These are phyloP conservation scores for Solenopsis fugax DNA, from an alignment of 1,140 invertebrate genomes.

Conservation along the genomic window DNA sequence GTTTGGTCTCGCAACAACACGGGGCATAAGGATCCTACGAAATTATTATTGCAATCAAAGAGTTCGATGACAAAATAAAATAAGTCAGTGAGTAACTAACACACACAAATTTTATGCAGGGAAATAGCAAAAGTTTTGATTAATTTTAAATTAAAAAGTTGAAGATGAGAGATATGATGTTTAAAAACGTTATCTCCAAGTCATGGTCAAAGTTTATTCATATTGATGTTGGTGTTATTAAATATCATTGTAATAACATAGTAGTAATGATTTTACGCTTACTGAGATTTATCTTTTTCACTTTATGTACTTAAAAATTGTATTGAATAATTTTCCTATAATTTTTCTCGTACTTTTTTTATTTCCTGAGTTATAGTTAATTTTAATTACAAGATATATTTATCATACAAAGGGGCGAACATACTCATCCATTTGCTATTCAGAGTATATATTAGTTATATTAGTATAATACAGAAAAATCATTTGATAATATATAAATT, in stretches of 20 bases:
- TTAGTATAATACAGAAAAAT: neutral
- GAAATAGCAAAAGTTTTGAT: neutral
- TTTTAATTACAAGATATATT: neutral
- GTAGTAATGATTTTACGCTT: too few relatives aligned
- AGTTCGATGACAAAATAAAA: neutral
- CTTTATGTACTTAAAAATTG: neutral
- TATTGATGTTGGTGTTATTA: too few relatives aligned
- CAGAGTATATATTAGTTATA: neutral
- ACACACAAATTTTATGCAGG: neutral
- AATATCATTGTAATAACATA: too few relatives aligned
- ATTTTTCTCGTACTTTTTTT: neutral
- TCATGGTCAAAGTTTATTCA: too few relatives aligned
- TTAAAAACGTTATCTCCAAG: neutral
- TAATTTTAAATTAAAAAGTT: constrained; percentile 20
- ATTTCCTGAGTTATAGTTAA: neutral
- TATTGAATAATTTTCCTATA: neutral
- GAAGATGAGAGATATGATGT: neutral
- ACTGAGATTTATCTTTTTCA: neutral
- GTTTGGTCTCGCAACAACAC: constrained; percentile 50
- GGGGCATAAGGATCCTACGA: constrained; percentile 72
- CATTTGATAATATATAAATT: neutral
- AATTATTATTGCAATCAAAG: neutral
- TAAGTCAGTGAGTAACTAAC: neutral
- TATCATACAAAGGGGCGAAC: neutral
- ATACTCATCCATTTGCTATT: neutral